These are phyloP conservation scores for Thyatira batis DNA, from an alignment of 2,888 invertebrate genomes.

Conservation along the genomic window DNA sequence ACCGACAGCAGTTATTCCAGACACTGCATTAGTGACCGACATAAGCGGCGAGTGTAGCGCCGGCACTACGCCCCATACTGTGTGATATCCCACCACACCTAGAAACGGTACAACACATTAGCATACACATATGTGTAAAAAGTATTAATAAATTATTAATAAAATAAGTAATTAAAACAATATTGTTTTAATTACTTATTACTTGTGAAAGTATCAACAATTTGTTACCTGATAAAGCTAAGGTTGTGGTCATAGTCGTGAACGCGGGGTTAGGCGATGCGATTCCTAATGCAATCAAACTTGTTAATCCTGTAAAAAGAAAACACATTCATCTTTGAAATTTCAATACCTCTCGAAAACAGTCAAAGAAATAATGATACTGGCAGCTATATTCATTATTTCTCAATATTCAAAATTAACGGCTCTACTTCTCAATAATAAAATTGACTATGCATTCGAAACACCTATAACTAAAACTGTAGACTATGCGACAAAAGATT, in stretches of 20 bases:
- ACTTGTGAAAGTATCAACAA: constrained; percentile 31
- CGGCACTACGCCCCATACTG: constrained; percentile 96
- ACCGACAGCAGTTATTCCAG: constrained; percentile 95
- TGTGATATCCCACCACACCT: constrained; percentile 92
- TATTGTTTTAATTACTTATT: neutral
- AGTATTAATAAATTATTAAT: too few species aligned
- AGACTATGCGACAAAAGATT: constrained; percentile 16
- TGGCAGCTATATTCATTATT: too few species aligned
- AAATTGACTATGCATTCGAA: too few species aligned
- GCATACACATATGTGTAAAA: too few species aligned
- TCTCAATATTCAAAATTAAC: too few species aligned
- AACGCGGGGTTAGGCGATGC: constrained; percentile 92
- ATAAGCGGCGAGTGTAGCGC: constrained; percentile 95
- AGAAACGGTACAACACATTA: neutral
- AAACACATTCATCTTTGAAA: neutral
- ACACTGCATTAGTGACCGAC: constrained; percentile 96
- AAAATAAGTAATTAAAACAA: neutral
- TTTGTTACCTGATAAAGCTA: constrained; percentile 88
- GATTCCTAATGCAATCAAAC: constrained; percentile 86
- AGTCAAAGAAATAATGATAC: too few species aligned
- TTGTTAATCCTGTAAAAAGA: constrained; percentile 83
- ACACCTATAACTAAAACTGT: neutral
- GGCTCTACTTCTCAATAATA: too few species aligned
- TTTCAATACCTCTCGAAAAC: neutral
- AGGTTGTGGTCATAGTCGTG: constrained; percentile 93